Conservation (phyloP, 2,888 invertebrate genomes). For the Troides helena region DNA sequence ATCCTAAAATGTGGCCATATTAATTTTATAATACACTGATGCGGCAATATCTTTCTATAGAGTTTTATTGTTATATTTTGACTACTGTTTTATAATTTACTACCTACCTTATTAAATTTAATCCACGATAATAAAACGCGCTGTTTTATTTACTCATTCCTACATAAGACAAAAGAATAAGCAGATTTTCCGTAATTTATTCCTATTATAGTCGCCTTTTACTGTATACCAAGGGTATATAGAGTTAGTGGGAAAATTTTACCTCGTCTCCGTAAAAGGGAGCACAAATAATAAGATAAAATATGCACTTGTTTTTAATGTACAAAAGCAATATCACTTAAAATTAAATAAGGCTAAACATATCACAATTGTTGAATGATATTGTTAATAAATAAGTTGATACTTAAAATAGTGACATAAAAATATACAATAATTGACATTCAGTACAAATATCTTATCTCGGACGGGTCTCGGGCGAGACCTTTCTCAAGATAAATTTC, state of each 20-base stretch:
- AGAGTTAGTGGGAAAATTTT: too few relatives aligned
- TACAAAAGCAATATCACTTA: conserved; percentile 35
- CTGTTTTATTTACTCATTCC: conserved; percentile 11
- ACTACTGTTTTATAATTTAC: conserved; percentile 69
- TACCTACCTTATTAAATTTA: conserved; percentile 70
- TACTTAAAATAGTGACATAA: conserved; percentile 36
- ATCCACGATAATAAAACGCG: conserved; percentile 53
- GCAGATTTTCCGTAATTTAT: too few relatives aligned
- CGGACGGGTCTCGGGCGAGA: conserved; percentile 23
- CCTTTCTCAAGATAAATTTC: conserved; percentile 31
- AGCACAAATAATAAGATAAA: conserved; percentile 5
- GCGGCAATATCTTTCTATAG: conserved; percentile 54
- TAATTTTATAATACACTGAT: conserved; percentile 58
- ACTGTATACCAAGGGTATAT: too few relatives aligned
- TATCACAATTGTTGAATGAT: conserved; percentile 47
- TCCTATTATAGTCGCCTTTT: too few relatives aligned
- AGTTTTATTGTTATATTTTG: conserved; percentile 61
- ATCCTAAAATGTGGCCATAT: conserved; percentile 77
- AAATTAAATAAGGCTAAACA: conserved; percentile 48
- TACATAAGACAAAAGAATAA: background rate
- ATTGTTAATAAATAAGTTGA: conserved; percentile 39
- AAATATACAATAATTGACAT: conserved; percentile 29
- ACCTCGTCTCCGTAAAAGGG: too few relatives aligned
- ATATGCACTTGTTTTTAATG: conserved; percentile 23
- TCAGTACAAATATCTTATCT: conserved; percentile 29